Evolutionary conservation across 2,113 vertebrate genomes (phyloP), one percentile per base, ranked within the genome.

Genomic region (Ornithorhynchus anatinus): DNA sequence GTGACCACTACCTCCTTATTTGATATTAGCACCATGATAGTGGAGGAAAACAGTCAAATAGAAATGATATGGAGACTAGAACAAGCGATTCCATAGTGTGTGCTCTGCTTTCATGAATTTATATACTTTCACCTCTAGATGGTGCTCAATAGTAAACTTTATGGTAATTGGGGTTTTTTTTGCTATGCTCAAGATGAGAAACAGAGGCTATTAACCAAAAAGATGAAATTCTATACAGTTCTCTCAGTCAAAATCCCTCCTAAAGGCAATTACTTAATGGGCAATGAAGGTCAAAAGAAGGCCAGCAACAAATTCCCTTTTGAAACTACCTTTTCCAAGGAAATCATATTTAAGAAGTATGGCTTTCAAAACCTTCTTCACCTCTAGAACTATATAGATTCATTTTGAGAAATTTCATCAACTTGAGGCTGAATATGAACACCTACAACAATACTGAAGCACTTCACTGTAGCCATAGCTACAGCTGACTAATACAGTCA

Each of bases 81-180:
- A n/a, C n/a, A n/a, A n/a, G n/a, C n/a, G n/a, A n/a, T n/a, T n/a
- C n/a, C n/a, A n/a, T n/a, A n/a, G n/a, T n/a, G n/a, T n/a, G n/a
- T n/a, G n/a, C n/a, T n/a, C n/a, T 56, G 25, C 33, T 1, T 0
- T 35, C 27, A 3, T 36, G 78, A 25, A 80, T 54, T 86, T 86
- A 47, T 84, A 59, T 42, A 33, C 4, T 79, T 13, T 33, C 60
- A 85, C 73, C 86, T 58, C 82, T 88, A 88, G 84, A 69, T 86
- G 84, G 86, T 78, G 84, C 84, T 86, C 81, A 53, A 68, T 73
- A 77, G 83, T 80, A 77, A 52, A 84, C 72, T 84, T 86, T 73
- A 80, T 8, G 50, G 61, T 25, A 45, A 78, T 67, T 25, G 31
- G 29, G 8, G 7, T 13, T 52, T 3, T 4, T 3, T 4, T 5